phyloP scores from a whole-genome alignment of 2,113 vertebrate genomes.

The Otus sunia region DNA sequence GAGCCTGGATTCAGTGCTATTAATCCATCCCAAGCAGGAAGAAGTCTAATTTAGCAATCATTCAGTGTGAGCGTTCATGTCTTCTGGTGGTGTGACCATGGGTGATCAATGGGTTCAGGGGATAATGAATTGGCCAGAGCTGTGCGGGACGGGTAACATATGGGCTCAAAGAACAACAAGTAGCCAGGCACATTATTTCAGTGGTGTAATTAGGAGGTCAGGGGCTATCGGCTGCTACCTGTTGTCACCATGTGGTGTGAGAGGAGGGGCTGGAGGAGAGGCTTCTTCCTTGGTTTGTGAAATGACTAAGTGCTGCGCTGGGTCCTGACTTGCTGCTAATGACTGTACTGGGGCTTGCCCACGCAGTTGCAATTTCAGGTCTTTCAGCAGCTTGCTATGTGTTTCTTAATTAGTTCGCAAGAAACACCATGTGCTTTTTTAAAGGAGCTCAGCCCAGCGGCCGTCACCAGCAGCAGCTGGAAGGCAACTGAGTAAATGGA shows the following conservation, averaged over 20 bases:
- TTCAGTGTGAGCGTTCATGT: not conserved
- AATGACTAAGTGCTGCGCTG: slow-evolving; percentile 8
- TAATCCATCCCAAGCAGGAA: not conserved
- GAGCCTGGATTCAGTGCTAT: not conserved
- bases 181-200: not conserved
- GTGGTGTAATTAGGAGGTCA: slow-evolving; percentile 23
- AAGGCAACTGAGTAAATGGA: not conserved
- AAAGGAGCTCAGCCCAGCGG: not conserved
- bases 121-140: not conserved
- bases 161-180: slow-evolving; percentile 27
- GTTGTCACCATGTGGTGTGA: not conserved
- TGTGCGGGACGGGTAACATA: not conserved
- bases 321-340: slow-evolving; percentile 44
- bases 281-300: not conserved
- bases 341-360: not conserved
- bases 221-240: slow-evolving; percentile 28
- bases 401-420: not conserved
- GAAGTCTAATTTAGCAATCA: not conserved
- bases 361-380: not conserved
- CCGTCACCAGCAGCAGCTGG: not conserved
- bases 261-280: not conserved
- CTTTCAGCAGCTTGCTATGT: slow-evolving; percentile 14
- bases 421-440: not conserved
- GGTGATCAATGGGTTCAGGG: not conserved
- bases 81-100: not conserved